A percentile compares a stretch with the other conserved stretches of the same genome.
Conservation (phyloP, 1,140 invertebrate species). For the Drosophila malerkotliana region DNA sequence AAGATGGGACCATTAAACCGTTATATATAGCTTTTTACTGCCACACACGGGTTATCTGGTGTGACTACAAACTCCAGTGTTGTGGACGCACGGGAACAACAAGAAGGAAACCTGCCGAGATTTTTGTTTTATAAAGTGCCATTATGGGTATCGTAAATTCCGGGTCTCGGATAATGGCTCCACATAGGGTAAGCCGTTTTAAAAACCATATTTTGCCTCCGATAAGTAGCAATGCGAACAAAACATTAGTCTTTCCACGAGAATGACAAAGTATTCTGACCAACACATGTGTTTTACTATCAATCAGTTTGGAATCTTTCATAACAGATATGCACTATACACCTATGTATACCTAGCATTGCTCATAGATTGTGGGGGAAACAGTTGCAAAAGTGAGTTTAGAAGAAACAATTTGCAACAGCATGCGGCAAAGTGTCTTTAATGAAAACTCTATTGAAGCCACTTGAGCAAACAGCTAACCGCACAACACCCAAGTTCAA, state of each 20-base stretch:
- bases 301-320: background rate
- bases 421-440: slow-evolving; percentile 35
- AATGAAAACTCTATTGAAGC: slow-evolving; percentile 56
- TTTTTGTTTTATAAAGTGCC: slow-evolving; percentile 34
- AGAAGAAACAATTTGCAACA: slow-evolving; percentile 4
- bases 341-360: background rate
- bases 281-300: background rate
- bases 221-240: slow-evolving; percentile 33
- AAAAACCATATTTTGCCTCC: slow-evolving; percentile 18
- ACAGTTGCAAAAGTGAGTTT: background rate
- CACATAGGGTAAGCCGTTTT: no score
- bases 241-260: slow-evolving; percentile 8
- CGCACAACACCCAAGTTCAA: slow-evolving; percentile 19
- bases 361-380: background rate
- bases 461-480: slow-evolving; percentile 57
- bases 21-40: slow-evolving; percentile 33
- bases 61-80: slow-evolving; percentile 2
- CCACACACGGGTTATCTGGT: slow-evolving; percentile 22
- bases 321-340: background rate
- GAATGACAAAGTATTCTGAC: no score
- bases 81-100: slow-evolving; percentile 7
- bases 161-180: slow-evolving; percentile 22
- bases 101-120: slow-evolving; percentile 20
- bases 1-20: slow-evolving; percentile 3
- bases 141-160: slow-evolving; percentile 24